Percentiles rank a stretch among this genome's conserved stretches.
Conservation (phyloP, 2,888 invertebrate species). For the Tricholauxania praeusta region DNA sequence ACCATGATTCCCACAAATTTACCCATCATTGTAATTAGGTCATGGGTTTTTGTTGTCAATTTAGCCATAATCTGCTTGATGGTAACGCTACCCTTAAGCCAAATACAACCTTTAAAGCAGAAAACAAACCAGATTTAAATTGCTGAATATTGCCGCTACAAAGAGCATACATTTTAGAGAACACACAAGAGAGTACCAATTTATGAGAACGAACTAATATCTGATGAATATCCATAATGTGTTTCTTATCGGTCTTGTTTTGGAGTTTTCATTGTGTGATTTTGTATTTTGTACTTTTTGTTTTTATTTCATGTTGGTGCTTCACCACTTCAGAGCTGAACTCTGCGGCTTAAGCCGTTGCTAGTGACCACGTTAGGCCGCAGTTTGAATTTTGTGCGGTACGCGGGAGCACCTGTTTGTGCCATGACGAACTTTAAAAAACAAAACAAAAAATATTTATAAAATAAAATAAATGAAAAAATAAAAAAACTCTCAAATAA, state of each 20-base stretch:
- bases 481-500: constrained; percentile 15
- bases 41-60: too few species aligned
- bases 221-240: neutral
- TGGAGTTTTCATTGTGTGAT: constrained; percentile 36
- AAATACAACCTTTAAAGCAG: too few species aligned
- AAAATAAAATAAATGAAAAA: neutral
- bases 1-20: too few species aligned
- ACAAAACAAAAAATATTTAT: constrained; percentile 23
- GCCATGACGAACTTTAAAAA: constrained; percentile 13
- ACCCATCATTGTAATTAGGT: too few species aligned
- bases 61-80: too few species aligned
- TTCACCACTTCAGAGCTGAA: constrained; percentile 20
- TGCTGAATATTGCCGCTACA: too few species aligned
- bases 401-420: constrained; percentile 60
- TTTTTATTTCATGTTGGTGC: constrained; percentile 7
- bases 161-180: too few species aligned
- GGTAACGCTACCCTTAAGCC: too few species aligned
- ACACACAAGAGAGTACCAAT: too few species aligned
- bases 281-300: constrained; percentile 34
- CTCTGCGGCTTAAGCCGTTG: constrained; percentile 54
- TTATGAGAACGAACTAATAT: too few species aligned
- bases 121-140: too few species aligned
- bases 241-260: constrained; percentile 25
- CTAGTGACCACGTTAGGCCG: constrained; percentile 62
- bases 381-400: constrained; percentile 67